Base-by-base conservation (phyloP, 2,797 vertebrate genomes). In the Fringilla coelebs region DNA sequence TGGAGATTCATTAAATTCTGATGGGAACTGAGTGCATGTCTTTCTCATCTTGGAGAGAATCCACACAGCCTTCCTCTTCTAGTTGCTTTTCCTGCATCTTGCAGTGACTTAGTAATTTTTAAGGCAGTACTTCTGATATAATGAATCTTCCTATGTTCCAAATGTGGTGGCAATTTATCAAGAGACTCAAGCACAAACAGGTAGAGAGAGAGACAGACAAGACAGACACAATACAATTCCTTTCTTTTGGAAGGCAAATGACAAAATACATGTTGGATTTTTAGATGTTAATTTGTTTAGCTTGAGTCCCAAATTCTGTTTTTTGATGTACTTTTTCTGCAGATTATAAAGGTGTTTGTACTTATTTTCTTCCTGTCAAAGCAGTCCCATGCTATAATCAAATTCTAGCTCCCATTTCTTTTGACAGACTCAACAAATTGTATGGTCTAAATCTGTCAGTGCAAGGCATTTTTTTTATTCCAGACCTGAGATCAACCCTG, bases 401-500 rank as follows among this genome's bases (percentile, higher is more conserved):
- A 62, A 73, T 85, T 93, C 85, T 65, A 95, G 29, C 31, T 91
- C 57, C 78, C 6, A 1, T 67, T 93, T 63, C 67, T 82, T 95
- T 80, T 89, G 94, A 87, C 78, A 96, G 52, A 85, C 49, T 88
- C 68, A 85, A 95, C 52, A 91, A 92, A 94, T 83, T 68, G 11
- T 76, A 36, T 57, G 65, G 41, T 88, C 75, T 92, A 77, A 93
- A 94, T 94, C 78, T 96, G 78, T 88, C 89, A 93, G 24, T 12
- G 61, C 8, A 87, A 85, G 49, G 41, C 68, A 87, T 91, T 94
- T 96, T 93, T 93, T 96, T 94, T 91, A 88, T 91, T 92, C 48
- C 68, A 92, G 84, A 73, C 52, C 52, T 89, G 61, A 91, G 78
- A 89, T 89, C 72, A 89, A 49, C 34, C 13, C 41, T 38, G 15